These are phyloP conservation scores for Oreochromis spilurus DNA, from an alignment of 2,113 vertebrate genomes.

Conservation along the genomic window DNA sequence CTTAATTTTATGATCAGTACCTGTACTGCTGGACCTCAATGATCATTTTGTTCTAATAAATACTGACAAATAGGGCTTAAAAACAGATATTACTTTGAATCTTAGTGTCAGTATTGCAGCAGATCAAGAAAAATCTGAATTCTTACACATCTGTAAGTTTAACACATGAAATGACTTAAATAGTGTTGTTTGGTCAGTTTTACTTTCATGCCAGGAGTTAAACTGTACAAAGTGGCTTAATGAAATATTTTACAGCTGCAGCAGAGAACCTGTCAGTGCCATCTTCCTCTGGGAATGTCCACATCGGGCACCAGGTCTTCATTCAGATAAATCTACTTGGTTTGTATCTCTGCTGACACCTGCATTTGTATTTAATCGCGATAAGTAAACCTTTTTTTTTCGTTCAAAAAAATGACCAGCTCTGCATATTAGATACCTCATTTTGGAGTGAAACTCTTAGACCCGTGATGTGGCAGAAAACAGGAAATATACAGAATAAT, in stretches of 20 bases:
- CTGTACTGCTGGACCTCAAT: background rate
- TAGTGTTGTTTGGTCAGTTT: background rate
- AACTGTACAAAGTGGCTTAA: background rate
- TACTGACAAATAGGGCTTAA: background rate
- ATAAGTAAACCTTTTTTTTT: background rate
- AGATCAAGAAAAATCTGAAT: background rate
- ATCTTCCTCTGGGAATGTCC: background rate
- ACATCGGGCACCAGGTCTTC: background rate
- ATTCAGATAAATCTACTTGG: background rate
- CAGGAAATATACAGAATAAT: background rate
- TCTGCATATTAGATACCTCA: slow-evolving; percentile 28
- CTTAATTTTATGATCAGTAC: background rate
- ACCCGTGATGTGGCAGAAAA: background rate
- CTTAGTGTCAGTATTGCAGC: background rate
- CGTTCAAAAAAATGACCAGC: background rate
- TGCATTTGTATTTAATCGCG: background rate
- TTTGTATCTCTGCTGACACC: background rate
- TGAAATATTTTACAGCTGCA: background rate
- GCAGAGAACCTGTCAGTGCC: background rate
- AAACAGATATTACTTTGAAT: background rate
- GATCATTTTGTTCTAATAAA: background rate
- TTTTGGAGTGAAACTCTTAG: slow-evolving; percentile 8
- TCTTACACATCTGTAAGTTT: background rate
- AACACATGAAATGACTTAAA: background rate
- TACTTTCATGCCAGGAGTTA: background rate